Conservation (phyloP, 2,797 vertebrate genomes). For the Chiroxiphia lanceolata region DNA sequence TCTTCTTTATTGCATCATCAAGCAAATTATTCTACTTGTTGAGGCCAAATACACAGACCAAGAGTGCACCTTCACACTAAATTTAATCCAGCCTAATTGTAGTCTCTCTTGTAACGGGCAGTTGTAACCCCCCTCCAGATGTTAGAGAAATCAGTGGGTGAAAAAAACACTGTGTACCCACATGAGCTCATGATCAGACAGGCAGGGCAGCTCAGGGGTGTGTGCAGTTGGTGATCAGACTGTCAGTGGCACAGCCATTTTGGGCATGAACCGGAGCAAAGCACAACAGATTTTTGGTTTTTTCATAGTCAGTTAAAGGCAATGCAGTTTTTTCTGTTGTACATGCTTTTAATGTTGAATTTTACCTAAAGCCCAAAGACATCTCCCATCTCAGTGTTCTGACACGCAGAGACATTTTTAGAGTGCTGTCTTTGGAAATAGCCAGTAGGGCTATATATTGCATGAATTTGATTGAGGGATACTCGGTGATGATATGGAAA, state of each 20-base stretch:
- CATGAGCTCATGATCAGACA: accelerated
- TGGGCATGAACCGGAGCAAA: not conserved
- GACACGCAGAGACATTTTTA: not conserved
- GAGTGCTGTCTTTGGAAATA: not conserved
- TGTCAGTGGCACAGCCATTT: not conserved
- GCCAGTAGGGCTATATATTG: not conserved
- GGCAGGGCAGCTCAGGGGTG: not conserved
- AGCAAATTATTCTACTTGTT: not conserved
- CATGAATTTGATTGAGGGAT: not conserved
- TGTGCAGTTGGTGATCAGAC: not conserved
- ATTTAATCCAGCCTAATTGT: not conserved
- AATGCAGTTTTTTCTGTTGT: not conserved
- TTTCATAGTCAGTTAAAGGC: not conserved
- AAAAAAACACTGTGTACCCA: not conserved
- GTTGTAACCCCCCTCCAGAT: not conserved
- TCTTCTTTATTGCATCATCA: not conserved
- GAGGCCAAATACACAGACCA: not conserved
- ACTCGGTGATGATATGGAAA: not conserved
- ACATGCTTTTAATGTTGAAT: not conserved
- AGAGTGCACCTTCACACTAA: not conserved
- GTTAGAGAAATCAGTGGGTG: not conserved
- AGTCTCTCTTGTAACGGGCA: not conserved
- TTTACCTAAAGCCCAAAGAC: not conserved
- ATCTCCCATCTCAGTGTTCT: not conserved
- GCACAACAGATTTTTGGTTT: not conserved